Percentiles rank a stretch among this genome's conserved stretches.
Evolutionary conservation across 1,140 invertebrate species (phyloP).

Genomic region (Ceratina australensis): DNA sequence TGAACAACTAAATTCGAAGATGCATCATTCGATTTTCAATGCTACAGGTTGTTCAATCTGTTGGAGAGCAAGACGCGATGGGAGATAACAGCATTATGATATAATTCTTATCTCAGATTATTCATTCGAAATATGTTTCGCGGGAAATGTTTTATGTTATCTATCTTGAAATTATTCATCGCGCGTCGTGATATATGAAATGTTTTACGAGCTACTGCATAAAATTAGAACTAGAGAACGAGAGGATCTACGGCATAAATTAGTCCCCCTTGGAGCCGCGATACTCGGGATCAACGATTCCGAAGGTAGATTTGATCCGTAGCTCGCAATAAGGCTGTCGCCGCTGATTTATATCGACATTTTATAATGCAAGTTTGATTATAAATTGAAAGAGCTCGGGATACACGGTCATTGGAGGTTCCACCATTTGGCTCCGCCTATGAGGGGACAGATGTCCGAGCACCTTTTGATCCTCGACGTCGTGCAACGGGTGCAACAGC

Average conservation of each 20-base stretch:
- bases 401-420: constrained; percentile 9
- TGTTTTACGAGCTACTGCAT: neutral
- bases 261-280: neutral
- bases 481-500: neutral
- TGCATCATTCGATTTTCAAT: no score
- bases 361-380: constrained; percentile 2
- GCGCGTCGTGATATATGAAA: no score
- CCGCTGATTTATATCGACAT: constrained; percentile 14
- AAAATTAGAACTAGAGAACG: no score
- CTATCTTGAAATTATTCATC: no score
- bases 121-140: no score
- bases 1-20: no score
- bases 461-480: constrained; percentile 4
- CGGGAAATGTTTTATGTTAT: neutral
- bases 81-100: no score
- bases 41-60: no score
- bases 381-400: neutral
- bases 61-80: no score
- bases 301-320: neutral
- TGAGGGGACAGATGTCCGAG: constrained; percentile 1
- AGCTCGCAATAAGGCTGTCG: neutral
- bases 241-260: neutral
- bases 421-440: constrained; percentile 21
- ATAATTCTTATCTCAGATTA: no score
- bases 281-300: neutral